Percentiles rank a stretch among this genome's conserved stretches.
These are phyloP conservation scores for Enteromius unitaeniatus DNA, from an alignment of 2,797 vertebrate species.

Conservation along the genomic window DNA sequence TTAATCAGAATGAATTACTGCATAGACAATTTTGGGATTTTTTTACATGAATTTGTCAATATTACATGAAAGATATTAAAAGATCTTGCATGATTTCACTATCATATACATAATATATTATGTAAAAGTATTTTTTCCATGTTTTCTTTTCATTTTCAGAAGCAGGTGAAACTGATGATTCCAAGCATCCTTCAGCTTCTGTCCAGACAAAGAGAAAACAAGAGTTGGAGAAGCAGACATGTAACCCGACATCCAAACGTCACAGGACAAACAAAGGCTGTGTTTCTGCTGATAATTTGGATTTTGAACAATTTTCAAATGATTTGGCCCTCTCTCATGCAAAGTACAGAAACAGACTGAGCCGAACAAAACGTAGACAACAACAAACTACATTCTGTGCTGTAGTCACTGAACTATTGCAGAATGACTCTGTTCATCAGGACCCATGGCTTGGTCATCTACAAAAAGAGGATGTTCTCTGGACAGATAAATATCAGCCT, in stretches of 20 bases:
- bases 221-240: background rate
- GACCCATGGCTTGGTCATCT: conserved; percentile 27
- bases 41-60: background rate
- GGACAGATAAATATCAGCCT: conserved; percentile 95
- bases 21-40: background rate
- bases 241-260: conserved; percentile 5
- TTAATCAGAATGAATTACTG: background rate
- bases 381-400: background rate
- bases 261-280: background rate
- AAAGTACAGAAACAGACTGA: conserved; percentile 63
- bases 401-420: conserved; percentile 7
- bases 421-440: conserved; percentile 2
- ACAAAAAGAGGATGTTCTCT: conserved; percentile 82
- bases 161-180: background rate
- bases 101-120: background rate
- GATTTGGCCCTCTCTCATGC: background rate
- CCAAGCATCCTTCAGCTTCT: background rate
- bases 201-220: conserved; percentile 42
- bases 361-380: conserved; percentile 61
- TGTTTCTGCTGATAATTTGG: background rate
- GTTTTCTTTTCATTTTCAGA: conserved; percentile 7
- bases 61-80: background rate
- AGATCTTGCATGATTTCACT: background rate
- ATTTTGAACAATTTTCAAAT: background rate
- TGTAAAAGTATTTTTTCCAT: background rate